These are phyloP conservation scores for Daphoenositta chrysoptera DNA, from an alignment of 2,113 vertebrate genomes.

Conservation along the genomic window DNA sequence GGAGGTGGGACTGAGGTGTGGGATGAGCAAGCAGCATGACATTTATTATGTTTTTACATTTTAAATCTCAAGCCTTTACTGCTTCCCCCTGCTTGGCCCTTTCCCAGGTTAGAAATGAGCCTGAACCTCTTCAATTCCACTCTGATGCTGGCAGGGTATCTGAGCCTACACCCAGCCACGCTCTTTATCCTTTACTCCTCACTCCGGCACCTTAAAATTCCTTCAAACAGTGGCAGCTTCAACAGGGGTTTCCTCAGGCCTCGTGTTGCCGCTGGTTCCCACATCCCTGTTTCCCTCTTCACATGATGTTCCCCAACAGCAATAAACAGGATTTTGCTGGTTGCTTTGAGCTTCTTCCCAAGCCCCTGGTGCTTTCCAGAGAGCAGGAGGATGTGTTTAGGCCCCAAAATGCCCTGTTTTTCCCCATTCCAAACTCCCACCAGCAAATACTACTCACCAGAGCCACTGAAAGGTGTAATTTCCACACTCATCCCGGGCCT, in stretches of 20 bases:
- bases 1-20: neutral
- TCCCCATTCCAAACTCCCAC: neutral
- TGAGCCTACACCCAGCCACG: accelerated
- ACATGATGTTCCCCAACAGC: neutral
- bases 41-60: neutral
- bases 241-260: neutral
- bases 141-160: neutral
- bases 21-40: neutral
- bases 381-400: neutral
- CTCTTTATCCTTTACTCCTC: neutral
- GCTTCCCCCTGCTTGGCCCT: neutral
- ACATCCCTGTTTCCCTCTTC: neutral
- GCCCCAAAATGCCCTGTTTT: neutral
- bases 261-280: neutral
- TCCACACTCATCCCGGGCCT: neutral
- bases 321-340: neutral
- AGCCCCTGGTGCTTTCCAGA: neutral
- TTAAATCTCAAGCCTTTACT: neutral
- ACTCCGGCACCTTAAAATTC: neutral
- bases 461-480: neutral
- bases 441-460: neutral
- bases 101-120: neutral
- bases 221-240: neutral
- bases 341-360: neutral
- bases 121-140: accelerated